These are phyloP conservation scores for Takifugu ocellatus DNA, from an alignment of 2,797 vertebrate genomes.

Conservation along the genomic window DNA sequence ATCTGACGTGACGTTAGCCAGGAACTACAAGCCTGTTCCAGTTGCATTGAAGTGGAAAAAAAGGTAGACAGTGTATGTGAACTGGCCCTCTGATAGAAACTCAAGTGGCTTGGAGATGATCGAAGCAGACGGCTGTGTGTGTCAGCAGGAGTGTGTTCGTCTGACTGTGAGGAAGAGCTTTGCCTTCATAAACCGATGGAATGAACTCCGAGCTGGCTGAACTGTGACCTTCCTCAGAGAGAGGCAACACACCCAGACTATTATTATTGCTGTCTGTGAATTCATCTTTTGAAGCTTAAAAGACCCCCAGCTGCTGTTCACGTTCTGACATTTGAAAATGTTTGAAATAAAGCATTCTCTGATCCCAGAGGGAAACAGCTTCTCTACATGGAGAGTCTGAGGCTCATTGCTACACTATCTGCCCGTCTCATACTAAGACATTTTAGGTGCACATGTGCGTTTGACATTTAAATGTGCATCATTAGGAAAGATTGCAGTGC, in stretches of 20 bases:
- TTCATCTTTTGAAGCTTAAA: background rate
- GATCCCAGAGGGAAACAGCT: too few species aligned
- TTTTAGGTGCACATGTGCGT: too few species aligned
- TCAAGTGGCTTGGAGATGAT: conserved; percentile 27
- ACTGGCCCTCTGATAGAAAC: conserved; percentile 12
- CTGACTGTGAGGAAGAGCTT: conserved; percentile 8
- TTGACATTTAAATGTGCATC: too few species aligned
- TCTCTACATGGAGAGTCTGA: too few species aligned
- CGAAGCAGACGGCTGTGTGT: conserved; percentile 22
- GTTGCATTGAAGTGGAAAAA: background rate
- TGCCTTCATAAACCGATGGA: conserved; percentile 18
- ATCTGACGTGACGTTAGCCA: too few species aligned
- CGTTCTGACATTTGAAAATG: too few species aligned
- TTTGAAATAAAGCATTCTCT: too few species aligned
- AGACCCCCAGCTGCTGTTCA: too few species aligned
- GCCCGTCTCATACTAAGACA: too few species aligned
- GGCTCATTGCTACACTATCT: too few species aligned
- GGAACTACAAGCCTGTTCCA: too few species aligned
- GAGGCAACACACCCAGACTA: conserved; percentile 3
- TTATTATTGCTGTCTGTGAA: conserved; percentile 10
- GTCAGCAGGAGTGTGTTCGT: conserved; percentile 13
- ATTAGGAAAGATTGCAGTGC: too few species aligned
- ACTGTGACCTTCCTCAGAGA: conserved; percentile 18
- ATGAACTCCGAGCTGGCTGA: conserved; percentile 22
- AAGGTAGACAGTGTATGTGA: background rate